These are phyloP conservation scores for Heliothis peltigera DNA, from an alignment of 2,888 invertebrate genomes.

Conservation along the genomic window DNA sequence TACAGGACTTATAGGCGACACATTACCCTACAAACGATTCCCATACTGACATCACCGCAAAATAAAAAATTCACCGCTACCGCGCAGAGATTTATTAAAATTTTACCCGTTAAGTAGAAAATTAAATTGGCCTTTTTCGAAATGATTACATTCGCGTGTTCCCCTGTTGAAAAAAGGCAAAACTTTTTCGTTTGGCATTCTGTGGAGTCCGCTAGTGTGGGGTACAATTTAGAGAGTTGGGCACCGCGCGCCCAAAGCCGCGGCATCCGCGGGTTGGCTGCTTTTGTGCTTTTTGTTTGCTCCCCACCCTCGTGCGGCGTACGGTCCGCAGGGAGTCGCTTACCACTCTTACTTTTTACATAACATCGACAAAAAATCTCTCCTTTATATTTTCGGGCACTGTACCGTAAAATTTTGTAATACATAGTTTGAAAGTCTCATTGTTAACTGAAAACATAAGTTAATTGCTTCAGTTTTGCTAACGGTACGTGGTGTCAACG, in stretches of 20 bases:
- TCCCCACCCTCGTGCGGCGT: constrained; percentile 6
- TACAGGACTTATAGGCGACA: constrained; percentile 27
- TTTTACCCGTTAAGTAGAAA: constrained; percentile 52
- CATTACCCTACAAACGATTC: constrained; percentile 23
- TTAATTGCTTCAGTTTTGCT: not conserved
- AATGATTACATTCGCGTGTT: constrained; percentile 56
- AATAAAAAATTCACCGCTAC: constrained; percentile 32
- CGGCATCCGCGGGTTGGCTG: constrained; percentile 56
- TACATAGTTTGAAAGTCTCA: not conserved
- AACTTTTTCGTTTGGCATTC: constrained; percentile 60
- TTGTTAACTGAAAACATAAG: not conserved
- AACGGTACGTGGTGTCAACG: constrained; percentile 33
- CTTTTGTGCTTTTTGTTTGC: constrained; percentile 60
- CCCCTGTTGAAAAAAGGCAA: constrained; percentile 48
- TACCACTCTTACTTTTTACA: not conserved
- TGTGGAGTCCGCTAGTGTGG: constrained; percentile 49
- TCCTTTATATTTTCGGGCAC: not conserved
- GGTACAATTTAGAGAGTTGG: constrained; percentile 57
- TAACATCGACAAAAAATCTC: not conserved
- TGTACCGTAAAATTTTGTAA: not conserved
- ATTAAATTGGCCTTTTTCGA: constrained; percentile 55
- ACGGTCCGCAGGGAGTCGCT: not conserved
- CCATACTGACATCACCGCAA: constrained; percentile 21
- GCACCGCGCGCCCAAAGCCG: constrained; percentile 44
- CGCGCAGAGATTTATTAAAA: constrained; percentile 54